These are phyloP conservation scores for Amphilophus citrinellus DNA, from an alignment of 2,113 vertebrate species.

Conservation along the genomic window DNA sequence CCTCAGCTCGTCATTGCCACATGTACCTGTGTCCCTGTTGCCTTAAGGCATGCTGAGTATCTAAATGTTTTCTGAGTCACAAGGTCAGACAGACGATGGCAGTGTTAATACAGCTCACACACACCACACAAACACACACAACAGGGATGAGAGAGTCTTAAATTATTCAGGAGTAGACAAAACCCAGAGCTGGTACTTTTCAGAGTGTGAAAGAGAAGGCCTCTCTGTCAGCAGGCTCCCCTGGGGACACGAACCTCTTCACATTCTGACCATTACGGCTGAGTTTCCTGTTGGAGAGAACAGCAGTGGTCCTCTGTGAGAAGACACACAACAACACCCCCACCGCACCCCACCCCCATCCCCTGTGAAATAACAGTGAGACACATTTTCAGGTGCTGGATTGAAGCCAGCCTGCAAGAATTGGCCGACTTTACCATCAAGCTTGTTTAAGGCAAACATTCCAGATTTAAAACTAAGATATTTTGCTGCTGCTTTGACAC, in stretches of 20 bases:
- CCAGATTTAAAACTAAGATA: neutral
- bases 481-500: neutral
- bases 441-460: neutral
- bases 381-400: neutral
- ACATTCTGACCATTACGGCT: constrained; percentile 19
- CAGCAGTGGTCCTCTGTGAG: neutral
- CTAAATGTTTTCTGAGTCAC: constrained; percentile 46
- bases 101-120: constrained; percentile 26
- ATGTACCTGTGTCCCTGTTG: constrained; percentile 16
- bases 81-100: constrained; percentile 52
- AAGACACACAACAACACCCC: neutral
- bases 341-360: too few relatives aligned
- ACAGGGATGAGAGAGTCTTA: constrained; percentile 22
- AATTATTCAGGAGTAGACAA: constrained; percentile 63
- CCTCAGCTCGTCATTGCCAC: neutral
- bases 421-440: neutral
- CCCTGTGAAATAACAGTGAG: neutral
- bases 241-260: neutral
- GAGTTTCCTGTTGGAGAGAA: constrained; percentile 19
- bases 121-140: neutral
- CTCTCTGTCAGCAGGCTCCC: constrained; percentile 40
- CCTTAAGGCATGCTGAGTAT: constrained; percentile 46
- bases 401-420: neutral
- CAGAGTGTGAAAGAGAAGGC: constrained; percentile 41
- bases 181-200: constrained; percentile 54